Evolutionary conservation across 2,888 invertebrate genomes (phyloP).

Genomic region (Amphipyra tragopoginis): DNA sequence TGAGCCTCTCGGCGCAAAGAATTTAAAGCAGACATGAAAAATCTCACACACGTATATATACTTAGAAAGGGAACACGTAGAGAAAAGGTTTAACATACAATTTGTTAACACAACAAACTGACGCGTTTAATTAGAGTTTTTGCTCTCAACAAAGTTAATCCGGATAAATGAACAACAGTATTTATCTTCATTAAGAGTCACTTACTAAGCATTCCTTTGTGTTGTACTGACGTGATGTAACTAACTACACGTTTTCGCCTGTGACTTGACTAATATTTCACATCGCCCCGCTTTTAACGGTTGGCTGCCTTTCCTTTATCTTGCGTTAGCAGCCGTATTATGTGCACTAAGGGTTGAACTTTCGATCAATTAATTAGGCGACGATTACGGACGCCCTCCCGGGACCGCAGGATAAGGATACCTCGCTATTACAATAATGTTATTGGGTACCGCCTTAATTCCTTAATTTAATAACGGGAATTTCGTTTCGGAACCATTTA

Average conservation of each 20-base stretch:
- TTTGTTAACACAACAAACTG: conserved; percentile 66
- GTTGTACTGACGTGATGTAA: conserved; percentile 83
- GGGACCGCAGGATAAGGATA: conserved; percentile 75
- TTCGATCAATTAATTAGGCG: conserved; percentile 89
- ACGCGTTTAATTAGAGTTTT: conserved; percentile 78
- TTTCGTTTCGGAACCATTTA: conserved; percentile 59
- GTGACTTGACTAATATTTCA: conserved; percentile 88
- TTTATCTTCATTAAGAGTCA: conserved; percentile 89
- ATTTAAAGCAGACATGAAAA: conserved; percentile 36
- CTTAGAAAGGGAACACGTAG: conserved; percentile 35
- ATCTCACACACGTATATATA: conserved; percentile 21
- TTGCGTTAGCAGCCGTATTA: conserved; percentile 85
- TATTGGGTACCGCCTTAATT: conserved; percentile 75
- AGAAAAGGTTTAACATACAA: conserved; percentile 50
- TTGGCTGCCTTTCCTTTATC: conserved; percentile 85
- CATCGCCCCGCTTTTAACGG: conserved; percentile 85
- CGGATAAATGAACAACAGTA: conserved; percentile 85
- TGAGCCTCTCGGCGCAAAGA: conserved; percentile 21
- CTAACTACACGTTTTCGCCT: conserved; percentile 85
- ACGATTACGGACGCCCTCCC: conserved; percentile 81
- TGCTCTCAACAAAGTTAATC: conserved; percentile 83
- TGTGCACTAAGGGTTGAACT: conserved; percentile 86
- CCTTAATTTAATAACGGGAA: conserved; percentile 72
- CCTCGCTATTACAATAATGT: conserved; percentile 81
- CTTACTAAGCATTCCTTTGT: conserved; percentile 87